phyloP scores from a whole-genome alignment of 2,888 invertebrate genomes.

The Polyommatus iphigenia region DNA sequence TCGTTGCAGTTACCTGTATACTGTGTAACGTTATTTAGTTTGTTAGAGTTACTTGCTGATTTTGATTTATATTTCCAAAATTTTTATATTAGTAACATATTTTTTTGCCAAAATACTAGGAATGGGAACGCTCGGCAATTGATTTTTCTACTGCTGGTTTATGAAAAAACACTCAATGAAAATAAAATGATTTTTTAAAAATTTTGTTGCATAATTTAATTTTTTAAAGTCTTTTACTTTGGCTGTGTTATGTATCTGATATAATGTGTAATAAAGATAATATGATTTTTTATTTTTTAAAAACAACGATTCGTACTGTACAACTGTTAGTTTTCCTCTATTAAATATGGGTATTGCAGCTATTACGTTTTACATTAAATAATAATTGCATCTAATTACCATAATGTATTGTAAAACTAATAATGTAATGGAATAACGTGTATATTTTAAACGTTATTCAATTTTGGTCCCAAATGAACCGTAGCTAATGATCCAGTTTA shows the following conservation, averaged over 20 bases:
- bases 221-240: not conserved
- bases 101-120: no score
- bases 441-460: conserved; percentile 16
- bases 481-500: conserved; percentile 6
- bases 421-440: conserved; percentile 5
- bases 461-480: conserved; percentile 23
- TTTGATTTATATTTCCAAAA: not conserved
- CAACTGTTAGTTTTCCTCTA: no score
- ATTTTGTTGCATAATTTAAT: no score
- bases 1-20: conserved; percentile 8
- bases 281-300: no score
- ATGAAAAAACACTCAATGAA: no score
- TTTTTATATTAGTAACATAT: no score
- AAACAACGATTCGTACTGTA: no score
- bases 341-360: not conserved
- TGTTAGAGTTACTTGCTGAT: not conserved
- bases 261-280: no score
- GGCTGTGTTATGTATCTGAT: no score
- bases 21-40: not conserved
- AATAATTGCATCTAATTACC: not conserved
- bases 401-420: conserved; percentile 17
- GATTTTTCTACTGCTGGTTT: no score
- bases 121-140: no score
- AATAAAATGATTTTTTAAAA: not conserved
- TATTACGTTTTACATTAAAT: not conserved